Evolutionary conservation across 2,113 vertebrate genomes (phyloP).

Genomic region (Rhizomys pruinosus): DNA sequence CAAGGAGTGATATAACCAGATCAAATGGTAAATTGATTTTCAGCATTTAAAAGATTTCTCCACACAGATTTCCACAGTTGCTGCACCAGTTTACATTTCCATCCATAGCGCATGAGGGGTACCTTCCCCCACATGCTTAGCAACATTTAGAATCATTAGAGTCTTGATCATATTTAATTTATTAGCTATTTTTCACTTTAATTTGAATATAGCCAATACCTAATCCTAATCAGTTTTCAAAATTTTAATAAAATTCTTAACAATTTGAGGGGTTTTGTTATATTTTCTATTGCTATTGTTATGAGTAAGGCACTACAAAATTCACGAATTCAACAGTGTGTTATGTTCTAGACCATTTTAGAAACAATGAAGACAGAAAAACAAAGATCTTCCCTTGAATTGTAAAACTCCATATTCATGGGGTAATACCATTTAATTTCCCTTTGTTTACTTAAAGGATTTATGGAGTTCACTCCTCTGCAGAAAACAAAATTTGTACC

Average conservation of each 20-base stretch:
- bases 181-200: conserved; percentile 35
- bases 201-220: conserved; percentile 40
- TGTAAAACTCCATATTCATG: background rate
- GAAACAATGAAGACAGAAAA: background rate
- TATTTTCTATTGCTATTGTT: conserved; percentile 3
- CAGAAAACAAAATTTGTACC: background rate
- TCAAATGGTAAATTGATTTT: no score
- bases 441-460: background rate
- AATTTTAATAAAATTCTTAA: conserved; percentile 12
- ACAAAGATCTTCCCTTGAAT: background rate
- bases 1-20: no score
- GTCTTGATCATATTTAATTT: conserved; percentile 39
- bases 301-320: background rate
- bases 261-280: background rate
- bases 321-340: conserved; percentile 3
- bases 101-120: no score
- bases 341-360: background rate
- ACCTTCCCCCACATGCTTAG: no score
- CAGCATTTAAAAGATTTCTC: no score
- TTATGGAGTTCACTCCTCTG: background rate
- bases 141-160: no score
- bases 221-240: conserved; percentile 5
- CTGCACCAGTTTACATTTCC: no score
- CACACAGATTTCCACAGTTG: no score
- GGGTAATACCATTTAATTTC: background rate